Conservation (phyloP, 2,113 vertebrate species). For the Turdus rufiventris region DNA sequence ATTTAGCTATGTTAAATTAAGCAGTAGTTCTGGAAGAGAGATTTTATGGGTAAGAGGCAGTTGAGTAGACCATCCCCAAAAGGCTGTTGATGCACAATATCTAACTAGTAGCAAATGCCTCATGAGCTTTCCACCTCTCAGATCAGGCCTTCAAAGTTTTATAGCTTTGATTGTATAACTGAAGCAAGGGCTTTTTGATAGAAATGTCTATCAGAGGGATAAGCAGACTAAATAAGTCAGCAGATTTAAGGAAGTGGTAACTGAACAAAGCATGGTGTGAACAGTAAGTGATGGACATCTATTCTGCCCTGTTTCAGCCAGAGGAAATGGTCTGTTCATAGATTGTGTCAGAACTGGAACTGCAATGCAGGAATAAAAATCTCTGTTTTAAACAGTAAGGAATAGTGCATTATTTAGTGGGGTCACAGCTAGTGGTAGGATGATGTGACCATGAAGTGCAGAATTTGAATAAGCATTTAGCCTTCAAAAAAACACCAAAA, state of each 20-base stretch:
- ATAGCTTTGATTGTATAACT: background rate
- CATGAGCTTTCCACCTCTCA: background rate
- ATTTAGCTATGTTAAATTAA: background rate
- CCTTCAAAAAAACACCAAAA: background rate
- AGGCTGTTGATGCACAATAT: background rate
- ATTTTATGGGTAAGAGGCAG: background rate
- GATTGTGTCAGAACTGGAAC: background rate
- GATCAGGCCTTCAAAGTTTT: background rate
- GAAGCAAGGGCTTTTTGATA: background rate
- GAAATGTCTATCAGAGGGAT: background rate
- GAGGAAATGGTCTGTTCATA: background rate
- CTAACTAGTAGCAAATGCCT: background rate
- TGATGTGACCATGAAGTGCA: background rate
- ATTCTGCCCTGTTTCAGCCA: background rate
- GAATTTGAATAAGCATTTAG: background rate
- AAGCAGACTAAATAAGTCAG: background rate
- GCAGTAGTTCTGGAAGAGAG: background rate
- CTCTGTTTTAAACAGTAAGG: background rate
- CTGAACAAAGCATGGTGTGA: background rate
- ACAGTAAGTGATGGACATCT: background rate
- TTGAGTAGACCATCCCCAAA: background rate
- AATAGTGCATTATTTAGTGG: background rate
- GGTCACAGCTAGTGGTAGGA: background rate
- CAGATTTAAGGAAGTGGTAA: slow-evolving; percentile 29
- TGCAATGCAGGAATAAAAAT: background rate